A percentile compares a stretch with the other conserved stretches of the same genome.
These are phyloP conservation scores for Pararge aegeria DNA, from an alignment of 1,140 invertebrate species.

Conservation along the genomic window DNA sequence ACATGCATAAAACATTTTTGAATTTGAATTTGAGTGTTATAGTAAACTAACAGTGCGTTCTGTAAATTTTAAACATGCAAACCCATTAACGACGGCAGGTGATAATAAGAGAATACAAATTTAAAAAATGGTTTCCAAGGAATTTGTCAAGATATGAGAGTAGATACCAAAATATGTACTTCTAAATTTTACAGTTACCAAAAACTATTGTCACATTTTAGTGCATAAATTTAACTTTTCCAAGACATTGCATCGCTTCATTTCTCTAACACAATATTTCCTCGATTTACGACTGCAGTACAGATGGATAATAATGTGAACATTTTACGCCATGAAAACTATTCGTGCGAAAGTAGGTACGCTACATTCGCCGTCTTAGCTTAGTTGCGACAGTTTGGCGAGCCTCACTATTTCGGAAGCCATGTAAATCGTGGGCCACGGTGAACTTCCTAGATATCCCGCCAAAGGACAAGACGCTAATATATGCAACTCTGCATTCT, in stretches of 20 bases:
- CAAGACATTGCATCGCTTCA: constrained; percentile 18
- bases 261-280: constrained; percentile 8
- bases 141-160: too few species aligned
- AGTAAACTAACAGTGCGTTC: too few species aligned
- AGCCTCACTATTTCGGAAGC: constrained; percentile 69
- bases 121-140: too few species aligned
- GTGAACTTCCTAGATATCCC: constrained; percentile 70
- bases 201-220: constrained; percentile 11
- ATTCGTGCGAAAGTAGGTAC: constrained; percentile 30
- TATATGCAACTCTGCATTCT: constrained; percentile 70
- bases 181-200: not conserved
- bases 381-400: constrained; percentile 37
- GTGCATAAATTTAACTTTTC: constrained; percentile 15
- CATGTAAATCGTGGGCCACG: constrained; percentile 71
- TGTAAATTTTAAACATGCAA: too few species aligned
- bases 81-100: too few species aligned
- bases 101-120: too few species aligned
- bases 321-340: constrained; percentile 26
- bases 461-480: constrained; percentile 77
- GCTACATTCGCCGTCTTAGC: constrained; percentile 34
- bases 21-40: too few species aligned
- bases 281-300: constrained; percentile 20
- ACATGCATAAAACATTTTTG: too few species aligned
- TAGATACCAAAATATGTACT: too few species aligned
- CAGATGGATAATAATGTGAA: constrained; percentile 30